Conservation (phyloP, 2,113 vertebrate genomes). For the Actenoides hombroni region DNA sequence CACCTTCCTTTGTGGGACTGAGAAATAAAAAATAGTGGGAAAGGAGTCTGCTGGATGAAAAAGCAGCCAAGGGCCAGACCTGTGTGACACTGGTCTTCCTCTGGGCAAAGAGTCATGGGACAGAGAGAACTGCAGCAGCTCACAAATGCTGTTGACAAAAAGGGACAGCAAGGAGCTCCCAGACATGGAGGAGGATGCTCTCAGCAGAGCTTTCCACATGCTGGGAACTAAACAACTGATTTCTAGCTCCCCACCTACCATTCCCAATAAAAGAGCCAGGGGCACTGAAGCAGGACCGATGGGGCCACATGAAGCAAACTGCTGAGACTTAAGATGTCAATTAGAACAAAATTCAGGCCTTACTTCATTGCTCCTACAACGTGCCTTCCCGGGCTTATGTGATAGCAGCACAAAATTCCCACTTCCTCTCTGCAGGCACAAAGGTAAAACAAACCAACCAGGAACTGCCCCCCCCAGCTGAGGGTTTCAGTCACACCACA, state of each 20-base stretch:
- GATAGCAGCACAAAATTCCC: neutral
- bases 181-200: neutral
- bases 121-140: neutral
- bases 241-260: neutral
- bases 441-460: neutral
- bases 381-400: neutral
- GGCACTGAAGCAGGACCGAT: neutral
- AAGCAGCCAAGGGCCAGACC: neutral
- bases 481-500: neutral
- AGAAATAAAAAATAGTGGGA: neutral
- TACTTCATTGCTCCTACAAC: neutral
- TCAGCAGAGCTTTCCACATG: neutral
- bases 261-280: neutral
- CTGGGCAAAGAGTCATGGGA: neutral
- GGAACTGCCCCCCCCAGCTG: neutral
- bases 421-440: neutral
- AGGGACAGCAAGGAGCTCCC: neutral
- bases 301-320: neutral
- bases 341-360: neutral
- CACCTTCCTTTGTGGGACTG: neutral
- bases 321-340: rapidly evolving
- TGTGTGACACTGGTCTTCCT: neutral
- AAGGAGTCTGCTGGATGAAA: neutral
- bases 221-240: neutral
- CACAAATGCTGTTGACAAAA: neutral